phyloP scores from a whole-genome alignment of 2,888 invertebrate genomes.

The Pogonocherus hispidulus region DNA sequence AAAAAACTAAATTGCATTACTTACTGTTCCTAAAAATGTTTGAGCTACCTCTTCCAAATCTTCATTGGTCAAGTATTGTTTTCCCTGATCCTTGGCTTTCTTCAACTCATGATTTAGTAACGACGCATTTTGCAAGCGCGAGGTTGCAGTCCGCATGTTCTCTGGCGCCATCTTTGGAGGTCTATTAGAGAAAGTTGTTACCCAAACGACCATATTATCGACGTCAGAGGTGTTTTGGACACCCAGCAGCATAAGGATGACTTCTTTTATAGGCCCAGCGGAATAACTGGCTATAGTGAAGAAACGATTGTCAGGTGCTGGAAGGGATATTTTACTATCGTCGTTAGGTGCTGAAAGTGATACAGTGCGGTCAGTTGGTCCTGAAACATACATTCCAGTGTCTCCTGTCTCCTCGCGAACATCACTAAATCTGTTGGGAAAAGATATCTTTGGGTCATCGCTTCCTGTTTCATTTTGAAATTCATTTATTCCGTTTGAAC shows the following conservation, averaged over 20 bases:
- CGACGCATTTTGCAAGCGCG: background rate
- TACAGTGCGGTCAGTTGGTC: too few species aligned
- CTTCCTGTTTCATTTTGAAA: background rate
- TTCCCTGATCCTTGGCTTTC: background rate
- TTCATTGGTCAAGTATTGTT: conserved; percentile 1
- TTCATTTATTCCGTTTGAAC: too few species aligned
- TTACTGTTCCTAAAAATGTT: background rate
- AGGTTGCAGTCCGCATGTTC: background rate
- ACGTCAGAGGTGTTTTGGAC: conserved; percentile 42
- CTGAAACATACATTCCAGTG: conserved; percentile 21
- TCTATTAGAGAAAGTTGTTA: conserved; percentile 42
- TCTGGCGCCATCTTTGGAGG: conserved; percentile 29
- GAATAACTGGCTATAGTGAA: conserved; percentile 32
- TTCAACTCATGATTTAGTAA: background rate
- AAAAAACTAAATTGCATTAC: background rate
- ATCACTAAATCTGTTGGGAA: conserved; percentile 1
- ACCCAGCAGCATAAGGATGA: conserved; percentile 45
- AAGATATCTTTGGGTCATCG: background rate
- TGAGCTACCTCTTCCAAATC: background rate
- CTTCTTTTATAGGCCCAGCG: conserved; percentile 40
- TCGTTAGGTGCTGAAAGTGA: too few species aligned
- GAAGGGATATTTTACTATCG: too few species aligned
- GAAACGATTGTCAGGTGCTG: conserved; percentile 31
- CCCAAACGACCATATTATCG: conserved; percentile 44
- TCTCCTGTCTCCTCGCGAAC: background rate